These are phyloP conservation scores for Cliona cf. orientalis DNA, from an alignment of 37 sponge, comb jelly and placozoan species.

Conservation along the genomic window DNA sequence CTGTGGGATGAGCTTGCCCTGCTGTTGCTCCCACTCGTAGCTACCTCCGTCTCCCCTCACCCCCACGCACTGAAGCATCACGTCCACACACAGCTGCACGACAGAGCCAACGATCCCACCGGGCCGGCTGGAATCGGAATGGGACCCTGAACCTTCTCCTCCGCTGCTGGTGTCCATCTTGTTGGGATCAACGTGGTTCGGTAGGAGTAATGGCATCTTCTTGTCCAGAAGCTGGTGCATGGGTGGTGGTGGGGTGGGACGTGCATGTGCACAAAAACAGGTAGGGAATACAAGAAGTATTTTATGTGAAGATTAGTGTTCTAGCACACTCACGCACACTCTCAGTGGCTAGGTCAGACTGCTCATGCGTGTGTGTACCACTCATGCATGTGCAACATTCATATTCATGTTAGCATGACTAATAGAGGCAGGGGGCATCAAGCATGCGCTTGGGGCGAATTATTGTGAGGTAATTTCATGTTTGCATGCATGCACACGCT, in stretches of 20 bases:
- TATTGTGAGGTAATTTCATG: too few relatives aligned
- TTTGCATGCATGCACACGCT: too few relatives aligned
- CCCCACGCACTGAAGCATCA: background rate
- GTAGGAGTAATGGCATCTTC: constrained; percentile 7
- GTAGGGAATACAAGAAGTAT: background rate
- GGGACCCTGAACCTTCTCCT: constrained; percentile 10
- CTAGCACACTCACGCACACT: too few relatives aligned
- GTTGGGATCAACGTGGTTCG: background rate
- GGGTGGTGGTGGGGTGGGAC: background rate
- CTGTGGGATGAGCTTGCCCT: background rate
- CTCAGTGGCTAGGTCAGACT: too few relatives aligned
- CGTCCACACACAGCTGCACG: constrained; percentile 9
- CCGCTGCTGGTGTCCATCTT: background rate
- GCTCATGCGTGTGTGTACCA: too few relatives aligned
- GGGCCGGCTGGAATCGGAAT: too few relatives aligned
- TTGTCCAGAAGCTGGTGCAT: constrained; percentile 13
- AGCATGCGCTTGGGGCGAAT: too few relatives aligned
- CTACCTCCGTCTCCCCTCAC: background rate
- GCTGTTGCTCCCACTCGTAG: background rate
- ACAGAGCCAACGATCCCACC: too few relatives aligned
- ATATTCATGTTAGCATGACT: too few relatives aligned
- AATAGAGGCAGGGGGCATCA: too few relatives aligned
- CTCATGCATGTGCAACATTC: too few relatives aligned
- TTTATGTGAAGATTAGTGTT: too few relatives aligned
- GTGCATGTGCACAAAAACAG: background rate